A percentile compares a stretch with the other conserved stretches of the same genome.
Evolutionary conservation across 2,888 invertebrate species (phyloP).

Genomic region (Melanotus villosus): DNA sequence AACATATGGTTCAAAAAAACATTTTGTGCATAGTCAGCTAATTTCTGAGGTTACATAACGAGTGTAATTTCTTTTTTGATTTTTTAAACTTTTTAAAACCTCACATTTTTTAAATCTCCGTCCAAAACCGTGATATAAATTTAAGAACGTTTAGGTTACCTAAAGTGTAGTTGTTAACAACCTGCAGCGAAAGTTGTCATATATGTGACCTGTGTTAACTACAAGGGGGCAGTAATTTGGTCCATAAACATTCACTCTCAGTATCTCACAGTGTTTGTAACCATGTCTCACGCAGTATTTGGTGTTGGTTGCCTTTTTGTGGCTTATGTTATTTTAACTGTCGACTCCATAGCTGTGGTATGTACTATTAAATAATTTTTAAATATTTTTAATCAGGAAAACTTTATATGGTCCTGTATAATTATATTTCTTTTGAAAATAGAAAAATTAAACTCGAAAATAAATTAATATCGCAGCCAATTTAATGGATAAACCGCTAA

Average conservation of each 20-base stretch:
- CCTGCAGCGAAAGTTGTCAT: constrained; percentile 34
- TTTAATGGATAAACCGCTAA: no score
- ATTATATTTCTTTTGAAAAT: no score
- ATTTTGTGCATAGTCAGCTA: no score
- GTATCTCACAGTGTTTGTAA: constrained; percentile 29
- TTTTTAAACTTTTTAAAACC: no score
- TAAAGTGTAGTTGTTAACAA: neutral
- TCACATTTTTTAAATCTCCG: no score
- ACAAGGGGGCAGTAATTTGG: constrained; percentile 27
- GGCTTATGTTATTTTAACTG: constrained; percentile 16
- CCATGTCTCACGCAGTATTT: constrained; percentile 28
- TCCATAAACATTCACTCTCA: constrained; percentile 34
- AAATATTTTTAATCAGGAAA: neutral
- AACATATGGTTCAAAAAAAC: neutral
- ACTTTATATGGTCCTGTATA: neutral
- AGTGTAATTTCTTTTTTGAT: no score
- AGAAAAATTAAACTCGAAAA: no score
- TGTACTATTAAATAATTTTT: constrained; percentile 22
- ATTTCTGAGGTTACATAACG: no score
- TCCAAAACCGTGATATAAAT: no score
- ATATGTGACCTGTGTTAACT: constrained; percentile 29
- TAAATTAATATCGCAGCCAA: no score
- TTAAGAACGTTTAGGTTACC: neutral
- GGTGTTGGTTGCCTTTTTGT: constrained; percentile 17
- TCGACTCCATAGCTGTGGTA: constrained; percentile 38